phyloP scores from a whole-genome alignment of 2,888 invertebrate genomes.

The Meloe dianella region DNA sequence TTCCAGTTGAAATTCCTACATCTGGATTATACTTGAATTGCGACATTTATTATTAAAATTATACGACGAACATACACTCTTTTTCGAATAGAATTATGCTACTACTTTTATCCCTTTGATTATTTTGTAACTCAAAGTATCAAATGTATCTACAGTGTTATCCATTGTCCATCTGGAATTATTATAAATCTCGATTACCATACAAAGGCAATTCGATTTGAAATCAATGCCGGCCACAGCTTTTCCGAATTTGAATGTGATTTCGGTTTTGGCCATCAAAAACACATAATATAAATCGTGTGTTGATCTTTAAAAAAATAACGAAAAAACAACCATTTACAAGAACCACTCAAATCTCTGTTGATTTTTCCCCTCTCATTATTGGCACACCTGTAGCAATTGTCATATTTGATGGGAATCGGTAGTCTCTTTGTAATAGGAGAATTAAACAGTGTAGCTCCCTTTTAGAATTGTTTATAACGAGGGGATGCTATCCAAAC shows the following conservation, averaged over 20 bases:
- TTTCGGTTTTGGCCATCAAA: constrained; percentile 36
- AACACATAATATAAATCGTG: constrained; percentile 39
- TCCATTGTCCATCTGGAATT: constrained; percentile 9
- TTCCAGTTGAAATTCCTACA: constrained; percentile 16
- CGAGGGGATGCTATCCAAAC: constrained; percentile 45
- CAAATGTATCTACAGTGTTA: not conserved
- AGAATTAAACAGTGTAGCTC: constrained; percentile 43
- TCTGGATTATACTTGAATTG: constrained; percentile 10
- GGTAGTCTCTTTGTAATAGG: constrained; percentile 49
- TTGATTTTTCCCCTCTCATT: constrained; percentile 16
- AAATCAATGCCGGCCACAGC: constrained; percentile 27
- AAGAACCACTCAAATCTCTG: constrained; percentile 32
- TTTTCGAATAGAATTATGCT: not conserved
- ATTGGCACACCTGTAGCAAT: constrained; percentile 38
- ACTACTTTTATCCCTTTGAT: constrained; percentile 17
- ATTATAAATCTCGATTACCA: constrained; percentile 26
- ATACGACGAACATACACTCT: not conserved
- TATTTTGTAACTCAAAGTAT: constrained; percentile 27
- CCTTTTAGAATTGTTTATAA: constrained; percentile 29
- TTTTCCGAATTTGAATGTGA: constrained; percentile 31
- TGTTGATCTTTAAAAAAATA: constrained; percentile 23
- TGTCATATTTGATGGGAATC: constrained; percentile 29
- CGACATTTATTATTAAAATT: not conserved
- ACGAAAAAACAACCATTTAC: constrained; percentile 23
- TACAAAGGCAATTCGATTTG: constrained; percentile 27